Base-by-base conservation (phyloP, 2,797 vertebrate genomes). In the Triplophysa yarkandensis region DNA sequence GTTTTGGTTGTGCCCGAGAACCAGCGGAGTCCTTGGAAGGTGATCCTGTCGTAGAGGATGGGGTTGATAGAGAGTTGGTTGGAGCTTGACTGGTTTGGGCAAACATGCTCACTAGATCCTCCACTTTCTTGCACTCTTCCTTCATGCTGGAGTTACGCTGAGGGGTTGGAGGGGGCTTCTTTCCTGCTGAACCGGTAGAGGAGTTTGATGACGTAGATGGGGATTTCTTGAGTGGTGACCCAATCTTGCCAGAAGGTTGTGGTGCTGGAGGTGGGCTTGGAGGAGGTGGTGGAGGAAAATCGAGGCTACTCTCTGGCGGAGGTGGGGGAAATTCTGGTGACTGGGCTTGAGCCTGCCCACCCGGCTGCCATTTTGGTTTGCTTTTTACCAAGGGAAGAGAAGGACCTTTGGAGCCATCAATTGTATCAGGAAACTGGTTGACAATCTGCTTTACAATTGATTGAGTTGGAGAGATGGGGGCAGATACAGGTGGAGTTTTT, bases 141-240 rank as follows among this genome's bases (percentile, higher is more conserved):
- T 94, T 94, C 71, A 98, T 94, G 74, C 95, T 98, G 77, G 97
- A 98, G 82, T 96, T 96, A 16, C 97, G 90, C 84, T 98, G 96
- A 1, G 96, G 97, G 0, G 96, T 91, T 0, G 96, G 94, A 2
- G 96, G 97, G 0, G 96, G 96, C 3, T 92, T 94, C 88, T 96
- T 98, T 87, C 66, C 91, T 88, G 0, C 91, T 91, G 90, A 83
- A 57, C 78, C 65, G 7, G 77, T 76, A 19, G 84, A 91, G 3
- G 88, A 88, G 0, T 86, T 87, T 25, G 91, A 91, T 30, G 95
- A 95, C 57, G 87, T 69, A 77, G 95, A 96, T 43, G 90, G 83
- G 0, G 91, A 83, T 86, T 95, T 97, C 86, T 94, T 98, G 71
- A 94, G 91, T 0, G 97, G 95, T 46, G 96, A 98, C 17, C 90